These are phyloP conservation scores for Sorex maritimensis DNA, from an alignment of 2,797 vertebrate species.

Conservation along the genomic window DNA sequence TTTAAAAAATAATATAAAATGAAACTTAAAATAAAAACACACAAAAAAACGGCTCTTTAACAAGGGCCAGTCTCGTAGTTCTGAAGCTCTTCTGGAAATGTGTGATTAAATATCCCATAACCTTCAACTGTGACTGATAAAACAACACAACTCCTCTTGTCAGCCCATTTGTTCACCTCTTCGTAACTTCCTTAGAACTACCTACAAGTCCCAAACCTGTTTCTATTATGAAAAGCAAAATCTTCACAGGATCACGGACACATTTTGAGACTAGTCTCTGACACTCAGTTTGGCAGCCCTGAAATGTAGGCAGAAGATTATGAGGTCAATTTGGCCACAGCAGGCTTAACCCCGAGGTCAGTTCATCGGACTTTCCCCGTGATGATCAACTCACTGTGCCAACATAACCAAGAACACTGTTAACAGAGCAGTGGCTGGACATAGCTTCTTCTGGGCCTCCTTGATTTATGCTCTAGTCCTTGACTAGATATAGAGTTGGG, in stretches of 20 bases:
- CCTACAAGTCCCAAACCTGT: not conserved
- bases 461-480: not conserved
- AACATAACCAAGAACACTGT: not conserved
- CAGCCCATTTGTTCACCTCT: not conserved
- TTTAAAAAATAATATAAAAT: too few relatives aligned
- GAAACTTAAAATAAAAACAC: too few relatives aligned
- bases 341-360: not conserved
- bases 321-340: not conserved
- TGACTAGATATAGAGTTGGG: not conserved
- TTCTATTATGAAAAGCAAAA: not conserved
- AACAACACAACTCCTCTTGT: not conserved
- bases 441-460: not conserved
- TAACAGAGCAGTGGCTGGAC: not conserved
- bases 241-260: not conserved
- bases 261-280: not conserved
- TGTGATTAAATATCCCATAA: not conserved
- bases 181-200: not conserved
- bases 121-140: slow-evolving; percentile 16
- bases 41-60: not conserved
- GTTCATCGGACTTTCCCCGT: not conserved
- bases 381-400: not conserved
- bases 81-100: slow-evolving; percentile 21
- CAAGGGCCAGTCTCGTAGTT: not conserved
- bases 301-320: not conserved
- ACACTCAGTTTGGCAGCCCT: not conserved